Percentiles rank a stretch among this genome's conserved stretches.
These are phyloP conservation scores for Syngnathus scovelli DNA, from an alignment of 2,113 vertebrate genomes.

Conservation along the genomic window DNA sequence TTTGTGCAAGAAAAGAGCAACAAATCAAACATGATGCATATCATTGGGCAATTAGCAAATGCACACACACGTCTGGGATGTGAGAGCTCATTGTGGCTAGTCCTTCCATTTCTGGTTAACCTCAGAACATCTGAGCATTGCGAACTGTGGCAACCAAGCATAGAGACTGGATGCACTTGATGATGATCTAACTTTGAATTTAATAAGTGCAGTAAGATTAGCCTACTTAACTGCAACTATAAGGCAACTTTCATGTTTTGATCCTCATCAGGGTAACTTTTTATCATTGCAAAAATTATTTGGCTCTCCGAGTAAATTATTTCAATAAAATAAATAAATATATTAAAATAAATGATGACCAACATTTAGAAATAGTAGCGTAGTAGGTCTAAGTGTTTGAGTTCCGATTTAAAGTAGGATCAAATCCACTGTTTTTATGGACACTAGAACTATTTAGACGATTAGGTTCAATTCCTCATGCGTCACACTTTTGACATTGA, in stretches of 20 bases:
- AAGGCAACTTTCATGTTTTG: not conserved
- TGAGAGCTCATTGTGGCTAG: not conserved
- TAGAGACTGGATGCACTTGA: not conserved
- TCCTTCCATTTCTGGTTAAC: not conserved
- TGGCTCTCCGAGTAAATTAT: too few species aligned
- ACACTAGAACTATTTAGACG: too few species aligned
- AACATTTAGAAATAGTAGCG: too few species aligned
- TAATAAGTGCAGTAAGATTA: not conserved
- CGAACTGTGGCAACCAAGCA: not conserved
- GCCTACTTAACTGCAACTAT: not conserved
- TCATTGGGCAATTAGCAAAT: not conserved
- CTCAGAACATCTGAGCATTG: not conserved
- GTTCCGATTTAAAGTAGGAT: too few species aligned
- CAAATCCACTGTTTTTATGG: too few species aligned
- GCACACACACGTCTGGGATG: not conserved
- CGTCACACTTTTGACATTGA: too few species aligned
- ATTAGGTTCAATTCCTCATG: too few species aligned
- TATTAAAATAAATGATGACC: too few species aligned
- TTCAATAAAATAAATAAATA: too few species aligned
- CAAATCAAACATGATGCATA: not conserved
- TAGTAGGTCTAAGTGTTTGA: too few species aligned
- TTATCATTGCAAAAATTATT: too few species aligned
- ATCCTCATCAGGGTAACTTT: too few species aligned
- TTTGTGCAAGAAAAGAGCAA: not conserved
- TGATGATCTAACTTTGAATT: conserved; percentile 2